Base-by-base conservation (phyloP, 2,113 vertebrate species). In the Porphyrio hochstetteri region DNA sequence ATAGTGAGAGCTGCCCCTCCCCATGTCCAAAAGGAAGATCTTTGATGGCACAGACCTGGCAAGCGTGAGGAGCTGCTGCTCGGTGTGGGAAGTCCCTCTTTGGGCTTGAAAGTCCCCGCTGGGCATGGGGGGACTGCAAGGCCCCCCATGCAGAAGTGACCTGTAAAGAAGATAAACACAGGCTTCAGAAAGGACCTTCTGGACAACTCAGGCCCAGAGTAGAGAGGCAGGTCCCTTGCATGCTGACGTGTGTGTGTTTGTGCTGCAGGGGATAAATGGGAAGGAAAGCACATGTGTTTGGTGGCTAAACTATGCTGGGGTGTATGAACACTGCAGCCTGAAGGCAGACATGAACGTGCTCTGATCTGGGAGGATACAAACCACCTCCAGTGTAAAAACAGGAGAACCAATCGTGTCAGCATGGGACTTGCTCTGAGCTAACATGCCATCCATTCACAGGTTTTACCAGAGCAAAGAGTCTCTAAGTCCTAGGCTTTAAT, bases 121-220 rank as follows among this genome's bases (percentile, higher is more conserved):
- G 98, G 98, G 96, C 99, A 99, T 0, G 96, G 97, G 17, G 95
- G 52, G 64, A 91, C 90, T 9, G 93, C 29, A 28, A 84, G 76
- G 60, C 97, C 97, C 71, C 95, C 96, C 33, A 96, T 87, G 81
- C 98, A 98, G 95, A 98, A 98, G 94, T 98, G 95, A 86, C 98
- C 99, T 99, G 36, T 0, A 40, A 56, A 78, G n/a, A 88, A 33
- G 33, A 81, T 14, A 67, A 50, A 19, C 3, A 14, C 0, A 0
- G 3, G 13, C n/a, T 16, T 92, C 13, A 92, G 59, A 61, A 81
- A 27, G 1, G 0, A 15, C 28, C 11, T 50, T 28, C 31, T 27
- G 36, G 12, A 55, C 21, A 36, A 12, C 11, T 65, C 35, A 21
- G 46, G 10, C 35, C 52, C n/a, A 16, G 87, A 63, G 55, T 1